Percentiles rank a stretch among this genome's conserved stretches.
Evolutionary conservation across 2,113 vertebrate species (phyloP).

Genomic region (Delphinapterus leucas): DNA sequence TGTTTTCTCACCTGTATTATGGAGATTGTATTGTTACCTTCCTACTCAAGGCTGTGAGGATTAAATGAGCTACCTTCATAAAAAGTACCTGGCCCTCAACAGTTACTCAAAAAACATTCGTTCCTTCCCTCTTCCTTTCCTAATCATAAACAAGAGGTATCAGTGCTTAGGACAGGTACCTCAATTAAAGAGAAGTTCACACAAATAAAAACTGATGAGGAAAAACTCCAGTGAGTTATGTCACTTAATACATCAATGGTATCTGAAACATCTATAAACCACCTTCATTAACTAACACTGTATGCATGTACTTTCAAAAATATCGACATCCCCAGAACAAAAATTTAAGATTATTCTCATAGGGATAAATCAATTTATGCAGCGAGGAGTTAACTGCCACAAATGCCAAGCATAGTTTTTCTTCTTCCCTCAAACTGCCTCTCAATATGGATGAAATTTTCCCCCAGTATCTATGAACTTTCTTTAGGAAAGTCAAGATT

Average conservation of each 20-base stretch:
- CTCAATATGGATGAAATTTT: background rate
- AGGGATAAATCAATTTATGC: background rate
- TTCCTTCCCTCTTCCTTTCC: background rate
- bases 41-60: background rate
- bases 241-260: background rate
- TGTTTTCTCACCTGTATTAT: background rate
- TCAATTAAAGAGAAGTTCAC: background rate
- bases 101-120: background rate
- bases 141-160: background rate
- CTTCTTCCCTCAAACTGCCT: background rate
- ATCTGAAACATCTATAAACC: background rate
- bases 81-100: background rate
- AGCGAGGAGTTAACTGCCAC: background rate
- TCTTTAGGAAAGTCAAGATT: background rate
- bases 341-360: background rate
- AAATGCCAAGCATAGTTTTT: constrained; percentile 1
- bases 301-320: background rate
- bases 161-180: background rate
- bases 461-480: background rate
- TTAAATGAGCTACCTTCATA: background rate
- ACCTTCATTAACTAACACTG: background rate
- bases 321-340: background rate
- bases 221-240: background rate
- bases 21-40: background rate
- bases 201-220: background rate